phyloP scores from a whole-genome alignment of 2,113 vertebrate genomes.

The Donacobius atricapilla region DNA sequence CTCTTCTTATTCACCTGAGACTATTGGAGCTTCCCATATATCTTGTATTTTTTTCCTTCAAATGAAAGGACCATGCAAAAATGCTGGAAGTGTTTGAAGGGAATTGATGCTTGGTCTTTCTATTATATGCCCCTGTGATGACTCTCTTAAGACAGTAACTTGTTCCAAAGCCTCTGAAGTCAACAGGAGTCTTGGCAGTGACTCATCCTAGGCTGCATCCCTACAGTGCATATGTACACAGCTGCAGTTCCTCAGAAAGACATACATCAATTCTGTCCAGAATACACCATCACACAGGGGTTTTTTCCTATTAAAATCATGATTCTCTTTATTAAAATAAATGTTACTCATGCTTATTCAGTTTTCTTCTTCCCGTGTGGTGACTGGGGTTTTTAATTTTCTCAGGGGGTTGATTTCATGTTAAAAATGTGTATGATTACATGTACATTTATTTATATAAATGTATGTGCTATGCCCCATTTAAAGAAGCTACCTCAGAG shows the following conservation, averaged over 20 bases:
- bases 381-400: neutral
- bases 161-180: neutral
- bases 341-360: neutral
- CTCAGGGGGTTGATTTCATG: neutral
- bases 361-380: neutral
- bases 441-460: neutral
- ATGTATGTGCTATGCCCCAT: neutral
- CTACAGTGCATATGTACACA: neutral
- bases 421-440: neutral
- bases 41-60: neutral
- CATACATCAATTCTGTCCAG: neutral
- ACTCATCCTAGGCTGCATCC: neutral
- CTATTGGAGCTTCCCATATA: neutral
- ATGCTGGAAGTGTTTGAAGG: neutral
- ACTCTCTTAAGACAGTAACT: neutral
- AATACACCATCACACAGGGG: neutral
- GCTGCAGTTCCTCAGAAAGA: neutral
- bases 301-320: neutral
- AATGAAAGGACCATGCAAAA: neutral
- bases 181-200: neutral
- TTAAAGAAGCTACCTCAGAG: neutral
- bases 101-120: neutral
- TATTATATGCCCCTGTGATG: neutral
- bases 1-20: neutral
- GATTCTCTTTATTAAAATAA: neutral